A percentile compares a stretch with the other conserved stretches of the same genome.
Evolutionary conservation across 1,140 invertebrate species (phyloP).

Genomic region (Drosophila nebulosa): DNA sequence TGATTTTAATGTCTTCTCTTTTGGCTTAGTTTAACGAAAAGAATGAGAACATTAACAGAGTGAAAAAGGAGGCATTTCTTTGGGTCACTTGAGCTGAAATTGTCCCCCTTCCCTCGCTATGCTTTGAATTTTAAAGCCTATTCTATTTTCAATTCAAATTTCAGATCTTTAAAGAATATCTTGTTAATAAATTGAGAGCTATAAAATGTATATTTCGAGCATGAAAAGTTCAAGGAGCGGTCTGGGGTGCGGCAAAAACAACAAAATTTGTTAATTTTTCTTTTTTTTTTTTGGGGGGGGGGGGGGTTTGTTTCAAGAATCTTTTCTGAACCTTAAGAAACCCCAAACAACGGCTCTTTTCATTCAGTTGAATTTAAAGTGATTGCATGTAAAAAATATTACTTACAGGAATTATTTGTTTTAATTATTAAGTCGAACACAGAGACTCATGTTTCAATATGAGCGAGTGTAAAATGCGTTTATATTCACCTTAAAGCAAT

Average conservation of each 20-base stretch:
- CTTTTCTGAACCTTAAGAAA: neutral
- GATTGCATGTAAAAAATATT: neutral
- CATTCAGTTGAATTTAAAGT: neutral
- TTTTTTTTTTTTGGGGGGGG: too few relatives aligned
- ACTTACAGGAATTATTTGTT: neutral
- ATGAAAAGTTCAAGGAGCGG: neutral
- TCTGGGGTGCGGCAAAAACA: neutral
- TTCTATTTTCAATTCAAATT: too few relatives aligned
- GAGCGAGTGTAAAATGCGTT: neutral
- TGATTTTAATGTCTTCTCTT: too few relatives aligned
- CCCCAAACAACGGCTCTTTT: neutral
- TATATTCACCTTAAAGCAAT: neutral
- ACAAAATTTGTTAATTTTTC: neutral
- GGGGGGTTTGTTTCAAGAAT: too few relatives aligned
- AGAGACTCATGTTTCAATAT: neutral
- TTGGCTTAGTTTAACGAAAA: too few relatives aligned
- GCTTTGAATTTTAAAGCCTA: too few relatives aligned
- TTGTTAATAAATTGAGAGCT: neutral
- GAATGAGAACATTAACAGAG: too few relatives aligned
- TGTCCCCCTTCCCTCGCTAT: too few relatives aligned
- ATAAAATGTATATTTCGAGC: neutral
- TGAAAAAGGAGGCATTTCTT: too few relatives aligned
- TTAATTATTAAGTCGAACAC: neutral
- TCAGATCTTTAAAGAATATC: neutral
- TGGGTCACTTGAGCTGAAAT: too few relatives aligned